These are phyloP conservation scores for Epinephelus cyanopodus DNA, from an alignment of 2,113 vertebrate genomes.

Conservation along the genomic window DNA sequence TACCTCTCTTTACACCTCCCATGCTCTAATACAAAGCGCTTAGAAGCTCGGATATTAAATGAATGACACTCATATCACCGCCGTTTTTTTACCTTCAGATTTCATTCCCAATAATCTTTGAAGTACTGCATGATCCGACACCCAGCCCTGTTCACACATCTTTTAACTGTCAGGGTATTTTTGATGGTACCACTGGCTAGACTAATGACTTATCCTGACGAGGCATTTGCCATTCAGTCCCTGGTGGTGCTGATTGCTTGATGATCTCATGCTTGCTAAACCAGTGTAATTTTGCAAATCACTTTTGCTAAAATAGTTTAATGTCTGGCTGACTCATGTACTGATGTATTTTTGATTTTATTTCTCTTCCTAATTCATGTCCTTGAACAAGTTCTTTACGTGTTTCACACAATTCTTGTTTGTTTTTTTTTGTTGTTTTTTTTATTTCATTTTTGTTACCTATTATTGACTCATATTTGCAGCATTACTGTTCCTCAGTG, in stretches of 20 bases:
- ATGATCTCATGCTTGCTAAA: slow-evolving; percentile 38
- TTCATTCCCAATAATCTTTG: background rate
- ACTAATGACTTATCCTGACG: slow-evolving; percentile 50
- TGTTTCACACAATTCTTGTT: background rate
- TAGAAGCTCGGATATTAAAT: background rate
- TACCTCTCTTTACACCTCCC: background rate
- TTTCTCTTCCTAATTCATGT: slow-evolving; percentile 5
- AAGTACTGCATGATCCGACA: background rate
- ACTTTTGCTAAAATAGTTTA: slow-evolving; percentile 17
- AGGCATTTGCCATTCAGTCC: slow-evolving; percentile 41
- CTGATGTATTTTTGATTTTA: background rate
- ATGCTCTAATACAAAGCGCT: background rate
- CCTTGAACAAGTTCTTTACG: background rate
- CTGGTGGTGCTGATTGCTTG: slow-evolving; percentile 14
- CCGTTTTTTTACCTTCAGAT: background rate
- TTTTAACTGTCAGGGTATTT: slow-evolving; percentile 16
- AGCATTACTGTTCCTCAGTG: background rate
- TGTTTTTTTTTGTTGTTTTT: background rate
- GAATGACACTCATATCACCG: too few relatives aligned
- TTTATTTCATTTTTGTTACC: background rate
- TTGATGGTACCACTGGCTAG: background rate
- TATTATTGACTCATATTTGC: background rate
- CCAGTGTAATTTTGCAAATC: slow-evolving; percentile 25
- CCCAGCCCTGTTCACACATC: background rate
- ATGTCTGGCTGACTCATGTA: slow-evolving; percentile 20